Conservation (phyloP, 2,113 vertebrate genomes). For the Hypomesus transpacificus region DNA sequence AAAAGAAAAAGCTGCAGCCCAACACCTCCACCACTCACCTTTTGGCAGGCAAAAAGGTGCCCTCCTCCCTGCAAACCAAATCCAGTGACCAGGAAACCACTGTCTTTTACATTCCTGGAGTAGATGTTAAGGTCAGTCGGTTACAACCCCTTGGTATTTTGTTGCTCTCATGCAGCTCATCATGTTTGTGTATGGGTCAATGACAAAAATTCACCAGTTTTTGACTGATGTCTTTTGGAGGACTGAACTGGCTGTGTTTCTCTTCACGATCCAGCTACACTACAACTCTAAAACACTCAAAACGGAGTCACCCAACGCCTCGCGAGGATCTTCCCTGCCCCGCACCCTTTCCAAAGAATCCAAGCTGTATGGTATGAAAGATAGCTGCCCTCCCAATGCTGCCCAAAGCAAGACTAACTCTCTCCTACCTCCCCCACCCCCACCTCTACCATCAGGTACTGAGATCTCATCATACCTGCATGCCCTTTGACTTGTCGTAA, state of each 20-base stretch:
- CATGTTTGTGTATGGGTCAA: too few species aligned
- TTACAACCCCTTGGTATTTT: neutral
- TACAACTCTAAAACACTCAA: conserved; percentile 98
- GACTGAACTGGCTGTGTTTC: neutral
- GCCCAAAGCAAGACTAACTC: conserved; percentile 89
- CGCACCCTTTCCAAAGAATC: conserved; percentile 98
- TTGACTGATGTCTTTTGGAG: too few species aligned
- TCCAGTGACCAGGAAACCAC: conserved; percentile 91
- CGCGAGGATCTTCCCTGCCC: conserved; percentile 94
- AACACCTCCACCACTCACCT: conserved; percentile 88
- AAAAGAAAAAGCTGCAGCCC: conserved; percentile 92
- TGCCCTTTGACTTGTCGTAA: conserved; percentile 42
- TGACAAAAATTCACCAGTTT: too few species aligned
- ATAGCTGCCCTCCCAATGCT: conserved; percentile 78
- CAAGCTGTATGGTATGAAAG: conserved; percentile 99
- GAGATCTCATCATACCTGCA: conserved; percentile 56
- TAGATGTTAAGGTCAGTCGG: conserved; percentile 90
- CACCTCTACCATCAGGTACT: conserved; percentile 95
- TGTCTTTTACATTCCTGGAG: conserved; percentile 97
- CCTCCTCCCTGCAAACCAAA: conserved; percentile 91
- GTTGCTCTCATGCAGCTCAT: too few species aligned
- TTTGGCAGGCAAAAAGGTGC: conserved; percentile 88
- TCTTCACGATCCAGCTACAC: conserved; percentile 77
- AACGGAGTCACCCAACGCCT: conserved; percentile 92
- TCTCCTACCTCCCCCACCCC: conserved; percentile 91